phyloP scores from a whole-genome alignment of 2,113 vertebrate species.

The Lophotis ruficrista region DNA sequence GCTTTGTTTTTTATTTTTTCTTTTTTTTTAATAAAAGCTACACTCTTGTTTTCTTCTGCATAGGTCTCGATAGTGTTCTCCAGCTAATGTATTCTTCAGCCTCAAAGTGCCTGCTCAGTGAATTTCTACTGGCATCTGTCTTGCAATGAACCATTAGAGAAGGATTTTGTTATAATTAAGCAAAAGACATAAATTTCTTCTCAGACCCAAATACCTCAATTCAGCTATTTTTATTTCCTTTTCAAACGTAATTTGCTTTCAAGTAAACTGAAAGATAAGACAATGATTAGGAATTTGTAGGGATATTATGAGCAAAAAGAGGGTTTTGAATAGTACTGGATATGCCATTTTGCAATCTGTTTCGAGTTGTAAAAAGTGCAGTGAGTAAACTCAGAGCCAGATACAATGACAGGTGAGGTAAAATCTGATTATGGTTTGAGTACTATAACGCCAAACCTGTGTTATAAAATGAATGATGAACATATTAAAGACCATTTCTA shows the following conservation, averaged over 20 bases:
- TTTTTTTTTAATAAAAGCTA: neutral
- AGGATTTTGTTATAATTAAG: neutral
- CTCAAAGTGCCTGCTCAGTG: neutral
- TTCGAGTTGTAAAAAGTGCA: neutral
- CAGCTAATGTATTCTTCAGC: neutral
- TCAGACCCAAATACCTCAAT: neutral
- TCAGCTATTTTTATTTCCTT: neutral
- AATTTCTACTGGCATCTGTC: neutral
- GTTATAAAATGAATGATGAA: neutral
- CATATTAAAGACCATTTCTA: neutral
- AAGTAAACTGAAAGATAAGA: neutral
- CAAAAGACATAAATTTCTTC: neutral
- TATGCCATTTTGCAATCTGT: neutral
- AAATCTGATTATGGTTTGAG: neutral
- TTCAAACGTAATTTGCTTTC: neutral
- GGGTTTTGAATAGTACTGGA: neutral
- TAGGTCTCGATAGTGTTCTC: neutral
- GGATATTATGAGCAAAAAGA: neutral
- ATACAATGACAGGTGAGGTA: neutral
- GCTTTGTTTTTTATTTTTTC: neutral
- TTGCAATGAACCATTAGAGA: neutral
- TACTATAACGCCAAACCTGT: neutral
- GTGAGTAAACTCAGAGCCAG: neutral
- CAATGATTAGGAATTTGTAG: neutral
- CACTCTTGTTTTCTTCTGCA: neutral